Conservation (phyloP, 30 jellyfish, hydroid and myxozoan species). For the Hydractinia echinata region DNA sequence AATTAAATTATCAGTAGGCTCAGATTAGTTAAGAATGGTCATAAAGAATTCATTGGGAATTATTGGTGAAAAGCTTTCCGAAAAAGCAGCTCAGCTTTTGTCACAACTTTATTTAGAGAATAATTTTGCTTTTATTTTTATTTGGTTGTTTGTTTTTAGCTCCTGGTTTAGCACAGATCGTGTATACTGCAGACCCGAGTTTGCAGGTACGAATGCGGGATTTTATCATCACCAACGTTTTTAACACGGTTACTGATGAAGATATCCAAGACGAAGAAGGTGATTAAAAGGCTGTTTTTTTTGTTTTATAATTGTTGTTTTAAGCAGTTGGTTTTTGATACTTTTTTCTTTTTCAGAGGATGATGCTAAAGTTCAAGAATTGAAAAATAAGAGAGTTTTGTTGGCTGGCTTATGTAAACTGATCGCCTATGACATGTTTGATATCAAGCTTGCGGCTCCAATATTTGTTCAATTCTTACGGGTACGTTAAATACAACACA, state of each 20-base stretch:
- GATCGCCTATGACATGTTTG: constrained; percentile 54
- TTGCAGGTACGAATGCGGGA: constrained; percentile 89
- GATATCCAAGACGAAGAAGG: constrained; percentile 82
- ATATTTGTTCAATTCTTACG: constrained; percentile 70
- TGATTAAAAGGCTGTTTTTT: background rate
- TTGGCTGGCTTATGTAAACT: constrained; percentile 87
- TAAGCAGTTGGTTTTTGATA: background rate
- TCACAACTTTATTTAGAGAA: no score
- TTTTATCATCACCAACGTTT: constrained; percentile 75
- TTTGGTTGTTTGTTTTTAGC: background rate
- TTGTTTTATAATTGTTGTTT: background rate
- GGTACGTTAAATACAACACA: constrained; percentile 34
- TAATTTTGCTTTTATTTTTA: no score
- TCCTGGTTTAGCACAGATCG: constrained; percentile 41
- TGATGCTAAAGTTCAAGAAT: constrained; percentile 65
- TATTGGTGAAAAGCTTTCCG: no score
- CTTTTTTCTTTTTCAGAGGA: constrained; percentile 39
- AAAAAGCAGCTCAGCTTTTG: no score
- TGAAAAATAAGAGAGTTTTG: constrained; percentile 56
- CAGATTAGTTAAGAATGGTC: no score
- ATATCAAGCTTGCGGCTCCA: constrained; percentile 87
- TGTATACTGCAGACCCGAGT: constrained; percentile 65
- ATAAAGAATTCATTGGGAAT: no score
- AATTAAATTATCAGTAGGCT: no score
- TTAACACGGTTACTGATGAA: constrained; percentile 64